Evolutionary conservation across 2,888 invertebrate genomes (phyloP).

Genomic region (Linhomoeus sp.): DNA sequence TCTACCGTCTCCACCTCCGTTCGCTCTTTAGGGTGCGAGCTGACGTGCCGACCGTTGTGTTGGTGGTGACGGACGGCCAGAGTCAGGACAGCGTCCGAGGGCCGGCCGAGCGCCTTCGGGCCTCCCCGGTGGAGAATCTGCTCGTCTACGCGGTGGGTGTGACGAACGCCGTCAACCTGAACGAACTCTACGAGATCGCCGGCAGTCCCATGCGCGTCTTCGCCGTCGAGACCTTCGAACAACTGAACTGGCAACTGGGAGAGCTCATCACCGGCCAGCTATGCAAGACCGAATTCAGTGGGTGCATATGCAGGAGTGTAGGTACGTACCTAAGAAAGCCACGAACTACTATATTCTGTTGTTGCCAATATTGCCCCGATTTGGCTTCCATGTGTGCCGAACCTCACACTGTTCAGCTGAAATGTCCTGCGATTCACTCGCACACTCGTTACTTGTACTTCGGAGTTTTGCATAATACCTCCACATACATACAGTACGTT

Average conservation of each 20-base stretch:
- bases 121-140: conserved; percentile 16
- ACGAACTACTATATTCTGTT: no score
- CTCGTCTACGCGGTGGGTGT: conserved; percentile 29
- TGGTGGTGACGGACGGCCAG: conserved; percentile 13
- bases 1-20: no score
- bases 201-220: conserved; percentile 22
- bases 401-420: no score
- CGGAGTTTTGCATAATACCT: no score
- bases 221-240: conserved; percentile 23
- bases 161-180: conserved; percentile 20
- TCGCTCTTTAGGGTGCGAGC: conserved; percentile 17
- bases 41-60: conserved; percentile 25
- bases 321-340: neutral
- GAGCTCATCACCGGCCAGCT: conserved; percentile 24
- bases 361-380: no score
- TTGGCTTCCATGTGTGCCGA: no score
- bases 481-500: no score
- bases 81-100: conserved; percentile 18
- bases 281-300: conserved; percentile 24
- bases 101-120: conserved; percentile 18
- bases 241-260: conserved; percentile 19
- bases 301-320: conserved; percentile 1
- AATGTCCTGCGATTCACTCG: no score
- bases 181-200: conserved; percentile 26
- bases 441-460: no score